Evolutionary conservation across 2,113 vertebrate genomes (phyloP).

Genomic region (Cochlearius cochlearius): DNA sequence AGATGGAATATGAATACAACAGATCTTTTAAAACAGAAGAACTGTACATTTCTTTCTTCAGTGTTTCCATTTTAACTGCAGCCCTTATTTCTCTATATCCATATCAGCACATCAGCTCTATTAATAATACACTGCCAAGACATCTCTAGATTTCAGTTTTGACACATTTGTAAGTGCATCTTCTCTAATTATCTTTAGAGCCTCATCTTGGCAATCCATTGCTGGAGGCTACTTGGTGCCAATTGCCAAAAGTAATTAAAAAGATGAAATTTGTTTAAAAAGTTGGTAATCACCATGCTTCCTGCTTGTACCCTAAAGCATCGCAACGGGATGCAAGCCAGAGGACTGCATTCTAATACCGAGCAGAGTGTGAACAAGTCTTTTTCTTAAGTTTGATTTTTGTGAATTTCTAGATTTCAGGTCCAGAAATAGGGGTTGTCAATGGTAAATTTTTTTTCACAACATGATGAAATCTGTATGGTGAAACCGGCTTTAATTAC

Average conservation of each 20-base stretch:
- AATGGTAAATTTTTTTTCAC: neutral
- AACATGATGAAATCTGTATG: neutral
- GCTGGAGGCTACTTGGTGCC: neutral
- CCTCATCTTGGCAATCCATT: neutral
- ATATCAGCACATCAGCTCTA: neutral
- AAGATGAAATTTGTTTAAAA: neutral
- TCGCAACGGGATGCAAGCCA: neutral
- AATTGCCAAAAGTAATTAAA: neutral
- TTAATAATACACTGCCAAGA: neutral
- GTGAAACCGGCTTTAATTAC: slow-evolving; percentile 2
- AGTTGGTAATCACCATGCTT: neutral
- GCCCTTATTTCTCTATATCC: neutral
- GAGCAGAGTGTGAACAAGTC: neutral
- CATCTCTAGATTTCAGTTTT: neutral
- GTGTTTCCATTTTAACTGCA: neutral
- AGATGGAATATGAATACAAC: neutral
- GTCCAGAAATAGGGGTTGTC: neutral
- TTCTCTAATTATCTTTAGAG: neutral
- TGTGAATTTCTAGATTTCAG: neutral
- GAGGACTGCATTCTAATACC: neutral
- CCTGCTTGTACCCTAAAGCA: neutral
- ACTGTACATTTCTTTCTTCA: neutral
- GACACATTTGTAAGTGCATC: neutral
- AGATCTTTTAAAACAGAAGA: neutral
- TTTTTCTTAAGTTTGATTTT: neutral